Percentiles rank a stretch among this genome's conserved stretches.
phyloP scores from a whole-genome alignment of 2,113 vertebrate genomes.

The Silurus meridionalis region DNA sequence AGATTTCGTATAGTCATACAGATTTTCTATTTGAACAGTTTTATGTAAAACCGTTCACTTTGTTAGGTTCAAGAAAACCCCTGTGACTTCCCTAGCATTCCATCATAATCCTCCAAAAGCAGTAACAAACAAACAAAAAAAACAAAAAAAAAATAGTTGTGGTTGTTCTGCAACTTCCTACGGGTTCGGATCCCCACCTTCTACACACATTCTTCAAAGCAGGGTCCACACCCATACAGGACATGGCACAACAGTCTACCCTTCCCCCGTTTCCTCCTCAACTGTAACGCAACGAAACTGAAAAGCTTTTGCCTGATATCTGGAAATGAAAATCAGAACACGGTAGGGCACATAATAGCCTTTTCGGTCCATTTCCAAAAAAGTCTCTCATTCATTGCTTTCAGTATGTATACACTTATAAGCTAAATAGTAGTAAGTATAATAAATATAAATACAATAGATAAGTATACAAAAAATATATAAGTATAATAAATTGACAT shows the following conservation, averaged over 20 bases:
- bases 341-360: not conserved
- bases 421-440: too few relatives aligned
- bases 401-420: too few relatives aligned
- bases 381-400: not conserved
- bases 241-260: not conserved
- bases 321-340: not conserved
- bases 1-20: not conserved
- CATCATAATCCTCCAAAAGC: not conserved
- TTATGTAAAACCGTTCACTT: not conserved
- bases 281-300: not conserved
- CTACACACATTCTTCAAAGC: conserved; percentile 1
- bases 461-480: too few relatives aligned
- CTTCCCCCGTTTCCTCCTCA: not conserved
- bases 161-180: not conserved
- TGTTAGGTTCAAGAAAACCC: not conserved
- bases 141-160: too few relatives aligned
- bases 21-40: not conserved
- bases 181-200: not conserved
- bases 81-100: not conserved
- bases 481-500: too few relatives aligned
- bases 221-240: not conserved
- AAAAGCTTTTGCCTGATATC: not conserved
- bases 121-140: not conserved
- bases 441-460: too few relatives aligned
- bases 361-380: not conserved